Evolutionary conservation across 2,113 vertebrate species (phyloP), one percentile per base, ranked within the genome.

Genomic region (Camarhynchus parvulus): DNA sequence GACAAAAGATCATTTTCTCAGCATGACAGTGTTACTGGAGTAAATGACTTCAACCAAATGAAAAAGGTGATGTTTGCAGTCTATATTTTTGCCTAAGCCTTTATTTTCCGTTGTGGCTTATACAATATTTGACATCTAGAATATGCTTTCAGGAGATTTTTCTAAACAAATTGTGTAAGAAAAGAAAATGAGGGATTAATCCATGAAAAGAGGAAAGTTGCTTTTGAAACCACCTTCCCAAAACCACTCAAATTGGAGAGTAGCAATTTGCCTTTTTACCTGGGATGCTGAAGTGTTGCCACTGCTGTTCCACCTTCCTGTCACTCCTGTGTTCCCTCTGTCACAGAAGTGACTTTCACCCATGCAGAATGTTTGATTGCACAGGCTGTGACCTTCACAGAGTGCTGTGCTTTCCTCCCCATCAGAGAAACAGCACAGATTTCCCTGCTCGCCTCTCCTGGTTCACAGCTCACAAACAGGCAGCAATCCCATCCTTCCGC

Each of bases 1-100:
- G 93, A 96, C 88, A 94, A 96, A 97, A 95, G 91, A 97, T 95
- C 89, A 80, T 97, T 96, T 97, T 96, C 97, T 84, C 95, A 95
- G 96, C 90, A 15, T 80, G 94, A 77, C 58, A 83, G 77, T 90
- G 92, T 94, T 95, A 94, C 90, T 79, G 11, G 92, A 95, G 94
- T 96, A 96, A 96, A 97, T 94, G 50, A 90, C 85, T 97, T 88
- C 86, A 87, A 15, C 93, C 95, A 79, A 62, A 93, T 49, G 30
- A 90, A 82, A 93, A 86, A 79, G 89, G 82, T 83, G 87, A 94
- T 94, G 86, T 93, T 97, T 94, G 81, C 75, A 58, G 72, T 69
- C 5, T 66, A 22, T 90, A n/a, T 89, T 92, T 95, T 95, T 89
- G 79, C 90, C 62, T 68, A 73, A 95, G 78, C 74, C 66, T 92